phyloP scores from a whole-genome alignment of 37 sponge, comb jelly and placozoan species.

The Oscarella lobularis region DNA sequence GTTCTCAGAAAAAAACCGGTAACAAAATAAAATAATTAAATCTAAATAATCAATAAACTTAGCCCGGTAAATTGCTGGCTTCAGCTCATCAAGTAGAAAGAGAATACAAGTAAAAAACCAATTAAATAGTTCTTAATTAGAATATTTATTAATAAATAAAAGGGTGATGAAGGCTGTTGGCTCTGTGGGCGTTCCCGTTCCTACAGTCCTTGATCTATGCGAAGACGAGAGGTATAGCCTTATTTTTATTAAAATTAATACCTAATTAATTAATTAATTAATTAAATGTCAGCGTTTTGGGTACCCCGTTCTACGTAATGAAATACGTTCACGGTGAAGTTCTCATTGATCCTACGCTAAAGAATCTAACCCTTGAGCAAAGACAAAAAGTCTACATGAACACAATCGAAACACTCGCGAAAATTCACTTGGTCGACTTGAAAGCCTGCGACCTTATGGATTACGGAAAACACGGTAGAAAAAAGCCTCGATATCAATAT shows the following conservation, averaged over 20 bases:
- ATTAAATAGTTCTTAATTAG: not conserved
- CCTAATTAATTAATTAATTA: not conserved
- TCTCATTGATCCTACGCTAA: not conserved
- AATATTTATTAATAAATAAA: not conserved
- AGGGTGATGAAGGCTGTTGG: conserved; percentile 1
- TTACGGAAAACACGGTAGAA: not conserved
- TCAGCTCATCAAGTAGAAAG: conserved; percentile 63
- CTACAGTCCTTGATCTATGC: conserved; percentile 25
- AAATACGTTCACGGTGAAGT: not conserved
- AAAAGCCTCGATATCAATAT: too few relatives aligned
- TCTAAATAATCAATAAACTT: not conserved
- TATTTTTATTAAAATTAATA: too few relatives aligned
- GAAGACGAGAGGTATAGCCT: conserved; percentile 59
- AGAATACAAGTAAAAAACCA: conserved; percentile 39
- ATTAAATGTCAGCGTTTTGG: not conserved
- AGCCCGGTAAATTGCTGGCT: conserved; percentile 46
- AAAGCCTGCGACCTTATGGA: not conserved
- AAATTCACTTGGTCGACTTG: not conserved
- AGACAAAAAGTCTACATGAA: conserved; percentile 11
- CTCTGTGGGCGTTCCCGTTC: conserved; percentile 1
- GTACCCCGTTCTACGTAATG: conserved; percentile 5
- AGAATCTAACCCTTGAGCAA: not conserved
- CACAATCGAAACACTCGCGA: conserved; percentile 3
- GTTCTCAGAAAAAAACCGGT: conserved; percentile 15
- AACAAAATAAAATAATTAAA: not conserved